These are phyloP conservation scores for Arion vulgaris DNA, from an alignment of 1,140 invertebrate genomes.

Conservation along the genomic window DNA sequence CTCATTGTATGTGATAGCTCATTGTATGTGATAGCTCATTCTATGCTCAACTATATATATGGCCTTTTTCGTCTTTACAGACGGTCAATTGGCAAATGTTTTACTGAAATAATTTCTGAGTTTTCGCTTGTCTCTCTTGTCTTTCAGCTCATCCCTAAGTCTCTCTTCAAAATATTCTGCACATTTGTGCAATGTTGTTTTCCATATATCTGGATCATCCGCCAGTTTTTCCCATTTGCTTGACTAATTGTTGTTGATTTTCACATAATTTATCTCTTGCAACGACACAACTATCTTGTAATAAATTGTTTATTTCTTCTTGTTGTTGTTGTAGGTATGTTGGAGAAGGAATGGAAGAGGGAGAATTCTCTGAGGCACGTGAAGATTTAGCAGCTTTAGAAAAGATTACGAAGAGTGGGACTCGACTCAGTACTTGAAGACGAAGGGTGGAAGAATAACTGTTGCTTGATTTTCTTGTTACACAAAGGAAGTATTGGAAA, in stretches of 20 bases:
- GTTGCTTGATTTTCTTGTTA: too few species aligned
- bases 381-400: constrained; percentile 6
- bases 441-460: constrained; percentile 54
- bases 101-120: too few species aligned
- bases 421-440: constrained; percentile 82
- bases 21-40: neutral
- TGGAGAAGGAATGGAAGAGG: constrained; percentile 81
- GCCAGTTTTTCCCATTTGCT: neutral
- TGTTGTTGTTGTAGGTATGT: constrained; percentile 58
- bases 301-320: neutral
- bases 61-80: too few species aligned
- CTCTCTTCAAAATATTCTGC: too few species aligned
- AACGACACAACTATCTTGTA: neutral
- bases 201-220: neutral
- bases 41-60: too few species aligned
- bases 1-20: too few species aligned
- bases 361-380: constrained; percentile 73
- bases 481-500: too few species aligned
- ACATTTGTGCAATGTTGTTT: too few species aligned
- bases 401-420: constrained; percentile 85
- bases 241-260: too few species aligned
- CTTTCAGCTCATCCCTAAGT: too few species aligned
- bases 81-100: too few species aligned
- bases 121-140: too few species aligned
- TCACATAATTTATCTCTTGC: neutral